These are phyloP conservation scores for Brachypalpus laphriformis DNA, from an alignment of 2,888 invertebrate genomes.

Conservation along the genomic window DNA sequence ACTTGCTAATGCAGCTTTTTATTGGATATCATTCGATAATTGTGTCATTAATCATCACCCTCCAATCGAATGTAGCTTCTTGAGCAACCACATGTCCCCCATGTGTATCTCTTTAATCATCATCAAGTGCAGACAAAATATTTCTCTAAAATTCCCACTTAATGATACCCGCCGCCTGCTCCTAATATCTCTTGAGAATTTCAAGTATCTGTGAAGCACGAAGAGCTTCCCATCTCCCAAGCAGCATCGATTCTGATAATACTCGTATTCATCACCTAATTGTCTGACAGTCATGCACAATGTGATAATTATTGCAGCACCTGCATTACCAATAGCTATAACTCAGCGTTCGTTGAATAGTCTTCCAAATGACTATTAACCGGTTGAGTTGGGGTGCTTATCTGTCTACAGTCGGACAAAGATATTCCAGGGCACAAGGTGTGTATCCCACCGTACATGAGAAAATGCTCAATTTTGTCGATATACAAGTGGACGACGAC, in stretches of 20 bases:
- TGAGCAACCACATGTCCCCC: too few species aligned
- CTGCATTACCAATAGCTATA: neutral
- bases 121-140: too few species aligned
- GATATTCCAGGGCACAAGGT: slow-evolving; percentile 50
- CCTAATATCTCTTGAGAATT: neutral
- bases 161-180: too few species aligned
- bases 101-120: too few species aligned
- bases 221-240: too few species aligned
- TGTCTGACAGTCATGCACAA: slow-evolving; percentile 26
- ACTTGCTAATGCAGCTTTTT: too few species aligned
- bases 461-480: slow-evolving; percentile 36
- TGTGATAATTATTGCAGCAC: slow-evolving; percentile 39
- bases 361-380: neutral
- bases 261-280: slow-evolving; percentile 41
- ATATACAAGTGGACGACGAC: slow-evolving; percentile 2
- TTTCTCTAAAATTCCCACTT: too few species aligned
- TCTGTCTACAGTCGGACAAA: neutral
- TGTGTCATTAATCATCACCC: too few species aligned
- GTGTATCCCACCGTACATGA: slow-evolving; percentile 47
- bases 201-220: neutral
- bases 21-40: too few species aligned
- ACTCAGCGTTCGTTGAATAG: too few species aligned
- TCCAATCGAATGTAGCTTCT: too few species aligned
- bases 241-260: neutral
- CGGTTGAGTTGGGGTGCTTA: neutral